Evolutionary conservation across 2,113 vertebrate species (phyloP).

Genomic region (Semnornis frantzii): DNA sequence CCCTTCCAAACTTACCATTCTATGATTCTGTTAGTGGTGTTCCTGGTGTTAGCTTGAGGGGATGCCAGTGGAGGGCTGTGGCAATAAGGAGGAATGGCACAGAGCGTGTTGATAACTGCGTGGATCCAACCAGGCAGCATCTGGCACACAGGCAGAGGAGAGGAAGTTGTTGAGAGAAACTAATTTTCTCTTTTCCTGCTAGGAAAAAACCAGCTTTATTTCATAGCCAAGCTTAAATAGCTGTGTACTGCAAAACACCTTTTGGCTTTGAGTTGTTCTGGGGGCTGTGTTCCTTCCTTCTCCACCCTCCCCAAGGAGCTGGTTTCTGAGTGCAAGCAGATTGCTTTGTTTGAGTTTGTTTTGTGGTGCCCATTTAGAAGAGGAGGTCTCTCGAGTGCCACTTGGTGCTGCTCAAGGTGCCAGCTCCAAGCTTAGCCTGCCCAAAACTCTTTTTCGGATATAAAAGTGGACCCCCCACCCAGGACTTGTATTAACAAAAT

Average conservation of each 20-base stretch:
- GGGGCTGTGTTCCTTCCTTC: not conserved
- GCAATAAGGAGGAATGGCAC: not conserved
- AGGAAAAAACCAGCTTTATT: slow-evolving; percentile 50
- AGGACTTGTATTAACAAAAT: not conserved
- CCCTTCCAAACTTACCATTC: no score
- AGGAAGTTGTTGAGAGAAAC: slow-evolving; percentile 36
- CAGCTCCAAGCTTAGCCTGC: not conserved
- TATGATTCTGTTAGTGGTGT: not conserved
- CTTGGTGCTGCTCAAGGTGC: not conserved
- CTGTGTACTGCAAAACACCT: slow-evolving; percentile 49
- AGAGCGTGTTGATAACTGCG: not conserved
- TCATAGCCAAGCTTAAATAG: slow-evolving; percentile 54
- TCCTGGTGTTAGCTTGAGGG: slow-evolving; percentile 10
- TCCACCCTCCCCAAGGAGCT: not conserved
- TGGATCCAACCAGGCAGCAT: slow-evolving; percentile 34
- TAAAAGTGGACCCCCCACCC: not conserved
- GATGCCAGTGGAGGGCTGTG: not conserved
- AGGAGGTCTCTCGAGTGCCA: not conserved
- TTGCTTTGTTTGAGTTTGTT: not conserved
- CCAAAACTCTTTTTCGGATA: not conserved
- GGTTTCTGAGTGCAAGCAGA: not conserved
- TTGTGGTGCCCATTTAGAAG: not conserved
- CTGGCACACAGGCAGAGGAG: slow-evolving; percentile 4
- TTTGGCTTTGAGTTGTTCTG: slow-evolving; percentile 22
- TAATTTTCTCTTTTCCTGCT: not conserved